A percentile compares a stretch with the other conserved stretches of the same genome.
Evolutionary conservation across 2,888 invertebrate species (phyloP).

Genomic region (Tineola bisselliella): DNA sequence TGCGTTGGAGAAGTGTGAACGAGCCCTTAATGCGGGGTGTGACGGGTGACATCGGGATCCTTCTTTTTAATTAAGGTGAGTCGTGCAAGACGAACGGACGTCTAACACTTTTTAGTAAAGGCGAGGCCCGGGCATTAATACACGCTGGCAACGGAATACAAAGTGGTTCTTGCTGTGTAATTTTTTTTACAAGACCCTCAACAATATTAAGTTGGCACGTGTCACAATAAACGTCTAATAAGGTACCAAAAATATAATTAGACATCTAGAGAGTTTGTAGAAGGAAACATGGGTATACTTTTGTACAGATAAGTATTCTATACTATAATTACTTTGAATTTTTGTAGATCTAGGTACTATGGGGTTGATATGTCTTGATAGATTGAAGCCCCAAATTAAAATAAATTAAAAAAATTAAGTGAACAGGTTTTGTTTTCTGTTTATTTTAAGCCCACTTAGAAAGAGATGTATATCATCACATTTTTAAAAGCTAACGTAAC

Average conservation of each 20-base stretch:
- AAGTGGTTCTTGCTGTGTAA: not conserved
- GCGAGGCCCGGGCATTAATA: not conserved
- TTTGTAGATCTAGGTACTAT: too few relatives aligned
- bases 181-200: not conserved
- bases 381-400: too few relatives aligned
- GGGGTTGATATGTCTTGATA: too few relatives aligned
- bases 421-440: too few relatives aligned
- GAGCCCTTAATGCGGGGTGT: not conserved
- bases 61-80: conserved; percentile 15
- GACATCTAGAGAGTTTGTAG: too few relatives aligned
- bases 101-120: conserved; percentile 10
- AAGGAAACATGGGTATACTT: too few relatives aligned
- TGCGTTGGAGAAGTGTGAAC: not conserved
- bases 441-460: too few relatives aligned
- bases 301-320: too few relatives aligned
- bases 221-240: not conserved
- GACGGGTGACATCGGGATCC: not conserved
- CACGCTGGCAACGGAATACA: conserved; percentile 9
- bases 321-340: too few relatives aligned
- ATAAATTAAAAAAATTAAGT: too few relatives aligned
- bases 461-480: too few relatives aligned
- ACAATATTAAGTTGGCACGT: not conserved
- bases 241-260: not conserved
- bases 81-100: conserved; percentile 13
- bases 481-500: too few relatives aligned